These are phyloP conservation scores for Rhopalosiphum nymphaeae DNA, from an alignment of 2,888 invertebrate genomes.

Conservation along the genomic window DNA sequence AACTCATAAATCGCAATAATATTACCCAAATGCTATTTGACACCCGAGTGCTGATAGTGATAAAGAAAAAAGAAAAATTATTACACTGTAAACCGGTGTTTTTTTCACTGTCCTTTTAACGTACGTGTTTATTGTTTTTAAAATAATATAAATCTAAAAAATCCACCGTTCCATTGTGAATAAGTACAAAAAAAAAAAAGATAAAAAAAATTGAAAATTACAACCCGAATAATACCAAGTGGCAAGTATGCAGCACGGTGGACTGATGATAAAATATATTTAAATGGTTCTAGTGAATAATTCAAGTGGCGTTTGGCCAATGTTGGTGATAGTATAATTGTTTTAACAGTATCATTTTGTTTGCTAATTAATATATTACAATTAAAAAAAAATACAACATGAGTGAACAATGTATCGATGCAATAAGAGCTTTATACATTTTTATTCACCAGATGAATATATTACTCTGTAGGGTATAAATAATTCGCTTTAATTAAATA, in stretches of 20 bases:
- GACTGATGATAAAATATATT: neutral
- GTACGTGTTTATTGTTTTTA: neutral
- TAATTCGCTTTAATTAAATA: conserved; percentile 37
- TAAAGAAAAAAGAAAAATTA: neutral
- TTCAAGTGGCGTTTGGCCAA: conserved; percentile 3
- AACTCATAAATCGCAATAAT: neutral
- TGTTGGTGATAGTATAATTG: neutral
- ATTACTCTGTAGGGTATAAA: neutral
- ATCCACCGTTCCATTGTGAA: neutral
- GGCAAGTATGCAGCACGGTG: neutral
- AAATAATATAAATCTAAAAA: neutral
- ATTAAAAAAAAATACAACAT: neutral
- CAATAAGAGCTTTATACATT: neutral
- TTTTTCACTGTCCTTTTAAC: neutral
- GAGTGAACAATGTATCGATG: neutral
- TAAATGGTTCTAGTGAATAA: neutral
- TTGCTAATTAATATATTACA: neutral
- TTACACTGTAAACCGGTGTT: neutral
- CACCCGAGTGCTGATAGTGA: neutral
- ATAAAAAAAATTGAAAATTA: neutral
- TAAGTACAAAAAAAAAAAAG: neutral
- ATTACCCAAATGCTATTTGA: neutral
- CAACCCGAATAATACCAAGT: neutral
- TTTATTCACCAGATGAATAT: neutral
- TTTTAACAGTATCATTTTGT: neutral